These are phyloP conservation scores for Fragum whitleyi DNA, from an alignment of 2,888 invertebrate species.

Conservation along the genomic window DNA sequence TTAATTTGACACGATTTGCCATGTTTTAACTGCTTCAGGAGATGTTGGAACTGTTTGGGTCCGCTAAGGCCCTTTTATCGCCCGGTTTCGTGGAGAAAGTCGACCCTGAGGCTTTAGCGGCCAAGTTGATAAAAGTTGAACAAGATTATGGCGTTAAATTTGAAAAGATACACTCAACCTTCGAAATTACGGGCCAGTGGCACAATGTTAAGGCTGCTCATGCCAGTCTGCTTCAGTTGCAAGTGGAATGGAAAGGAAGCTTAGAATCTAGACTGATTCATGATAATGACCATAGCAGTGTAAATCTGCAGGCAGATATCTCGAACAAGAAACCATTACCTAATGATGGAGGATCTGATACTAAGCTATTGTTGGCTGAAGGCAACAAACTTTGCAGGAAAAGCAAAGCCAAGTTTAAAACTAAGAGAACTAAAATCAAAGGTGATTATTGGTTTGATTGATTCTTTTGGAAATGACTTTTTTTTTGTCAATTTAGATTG, in stretches of 20 bases:
- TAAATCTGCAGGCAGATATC: background rate
- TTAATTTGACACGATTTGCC: background rate
- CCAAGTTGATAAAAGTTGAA: conserved; percentile 62
- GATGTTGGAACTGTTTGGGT: conserved; percentile 57
- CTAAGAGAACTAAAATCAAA: no score
- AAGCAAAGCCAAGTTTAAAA: no score
- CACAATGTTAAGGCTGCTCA: conserved; percentile 50
- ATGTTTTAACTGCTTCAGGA: background rate
- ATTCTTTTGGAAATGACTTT: no score
- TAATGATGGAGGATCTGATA: background rate
- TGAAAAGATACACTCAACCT: conserved; percentile 52
- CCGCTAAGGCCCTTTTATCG: conserved; percentile 50
- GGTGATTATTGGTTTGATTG: no score
- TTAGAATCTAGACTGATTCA: no score
- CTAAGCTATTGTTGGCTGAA: no score
- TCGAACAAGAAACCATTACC: background rate
- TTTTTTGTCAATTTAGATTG: no score
- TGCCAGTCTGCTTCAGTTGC: conserved; percentile 40
- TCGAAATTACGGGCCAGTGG: conserved; percentile 60
- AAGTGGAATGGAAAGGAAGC: background rate
- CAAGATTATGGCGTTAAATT: conserved; percentile 59
- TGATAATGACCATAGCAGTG: background rate
- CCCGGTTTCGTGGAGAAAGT: conserved; percentile 58
- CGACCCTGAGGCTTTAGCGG: conserved; percentile 56
- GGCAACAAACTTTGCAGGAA: no score